Evolutionary conservation across 2,113 vertebrate genomes (phyloP), one percentile per base, ranked within the genome.

Genomic region (Alouatta palliata): DNA sequence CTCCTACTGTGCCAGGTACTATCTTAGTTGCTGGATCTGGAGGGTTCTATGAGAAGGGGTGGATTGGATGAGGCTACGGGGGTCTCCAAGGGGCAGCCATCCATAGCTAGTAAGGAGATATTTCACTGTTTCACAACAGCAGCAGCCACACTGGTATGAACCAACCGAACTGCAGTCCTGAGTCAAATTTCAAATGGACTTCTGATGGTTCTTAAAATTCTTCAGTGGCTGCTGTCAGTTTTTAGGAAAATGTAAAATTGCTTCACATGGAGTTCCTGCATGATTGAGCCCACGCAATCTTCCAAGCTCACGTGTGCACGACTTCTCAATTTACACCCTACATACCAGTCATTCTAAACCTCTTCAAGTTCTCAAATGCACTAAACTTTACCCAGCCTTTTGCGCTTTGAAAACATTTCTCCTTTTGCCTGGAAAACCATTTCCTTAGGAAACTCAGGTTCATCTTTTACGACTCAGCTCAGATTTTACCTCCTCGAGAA

Each of bases 151-250:
- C 80, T 3, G 19, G 54, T 61, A 37, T n/a, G 40, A 95, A 88
- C 52, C 77, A 87, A 84, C 47, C 14, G 37, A 80, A 90, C 16
- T 96, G 32, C 13, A 85, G 27, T 66, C 54, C 40, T 64, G 40
- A 95, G n/a, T 89, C 64, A 71, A 88, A 75, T 76, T 84, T 95
- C 87, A 91, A 91, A 88, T n/a, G 85, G 47, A 83, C 27, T 91
- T 90, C 80, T 25, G 77, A 66, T 37, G 32, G 40, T 71, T 8
- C 35, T 81, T 54, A 61, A 95, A 85, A 71, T 27, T 54, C 83
- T 75, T 54, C 47, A 43, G 66, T 40, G 90, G 43, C 30, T 47
- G 30, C 76, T 83, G 66, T 91, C 71, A 91, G 47, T 71, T 61
- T 84, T 80, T 75, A 75, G 71, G 61, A 76, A 93, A 52, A 84